Evolutionary conservation across 1,140 invertebrate species (phyloP), one percentile per base, ranked within the genome.

Genomic region (Drosophila azteca): DNA sequence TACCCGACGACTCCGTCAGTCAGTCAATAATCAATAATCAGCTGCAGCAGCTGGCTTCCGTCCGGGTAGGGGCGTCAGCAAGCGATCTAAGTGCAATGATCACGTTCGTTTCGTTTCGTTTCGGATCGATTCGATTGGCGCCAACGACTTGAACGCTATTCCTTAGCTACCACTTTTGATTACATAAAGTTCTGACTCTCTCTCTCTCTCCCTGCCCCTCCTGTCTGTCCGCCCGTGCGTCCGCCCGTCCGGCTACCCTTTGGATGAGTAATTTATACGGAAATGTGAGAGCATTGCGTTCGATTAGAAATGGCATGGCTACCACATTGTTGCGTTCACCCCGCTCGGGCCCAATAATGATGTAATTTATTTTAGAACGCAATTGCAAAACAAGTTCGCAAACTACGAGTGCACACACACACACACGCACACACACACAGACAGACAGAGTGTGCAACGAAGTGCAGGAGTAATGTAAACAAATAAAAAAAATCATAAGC

Each of bases 291-390:
- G 63, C 48, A 48, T 57, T 77, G 35, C 35, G 59, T 69, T 65
- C 57, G 72, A 85, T 85, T 80, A 55, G 71, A 59, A 79, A 79
- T 68, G 71, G 80, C 62, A 79, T 68, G 71, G 80, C 62, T 67
- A 54, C 52, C 59, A 67, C 63, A 53, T 62, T 74, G 64, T 71
- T 79, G 77, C 64, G 61, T 60, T 24, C 50, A 39, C 17, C 17
- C 49, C 64, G 5, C 35, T 43, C 41, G 20, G 20, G 2, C 41
- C 26, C n/a, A 6, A 3, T 6, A 66, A 62, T 85, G 73, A 70
- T 85, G 81, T 85, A 85, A 80, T 85, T 70, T 73, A 85, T 74
- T 85, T 83, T 77, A 70, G 81, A 85, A 85, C 81, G 81, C 81
- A 85, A 85, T 87, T 87, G 73, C 77, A 80, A 74, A 77, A 74